Evolutionary conservation across 2,113 vertebrate genomes (phyloP), one percentile per base, ranked within the genome.

Genomic region (Tachysurus fulvidraco): DNA sequence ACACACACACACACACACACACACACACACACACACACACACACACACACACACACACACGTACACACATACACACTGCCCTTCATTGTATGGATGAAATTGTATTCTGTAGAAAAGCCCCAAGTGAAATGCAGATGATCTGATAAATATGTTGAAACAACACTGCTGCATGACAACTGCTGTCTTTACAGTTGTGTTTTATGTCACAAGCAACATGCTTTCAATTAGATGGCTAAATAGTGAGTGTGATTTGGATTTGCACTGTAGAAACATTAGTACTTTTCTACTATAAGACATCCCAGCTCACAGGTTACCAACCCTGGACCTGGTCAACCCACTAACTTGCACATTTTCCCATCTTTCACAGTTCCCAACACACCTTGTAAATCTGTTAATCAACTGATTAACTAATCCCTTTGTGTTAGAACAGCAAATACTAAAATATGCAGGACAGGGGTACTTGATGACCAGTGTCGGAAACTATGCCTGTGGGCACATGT

Each of bases 221-320:
- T 82, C 36, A 69, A 85, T 84, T 21, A 74, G 55, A 21, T 19
- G 54, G 67, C 41, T 36, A 84, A 36, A 25, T n/a, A 46, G 65
- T 50, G 28, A n/a, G 44, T 16, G 17, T 83, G 59, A 80, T 62
- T 50, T 65, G 52, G 73, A 71, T 30, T 30, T 71, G 30, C 28
- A 41, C 14, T 71, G 5, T 71, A 67, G 2, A 67, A 30, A 13
- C n/a, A n/a, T 1, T n/a, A 28, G 11, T 30, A 69, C 65, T 60
- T 59, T 17, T 17, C 17, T 59, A 59, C 17, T 59, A 10, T 64
- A 67, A 30, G n/a, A 71, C 36, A 41, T 71, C 30, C 67, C 41
- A 41, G 36, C 6, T 71, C 30, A 71, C 30, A 41, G 6, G 17
- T 41, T 41, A 21, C 36, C 36, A 71, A 10, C 17, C 17, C 65